Evolutionary conservation across 2,888 invertebrate species (phyloP), one percentile per base, ranked within the genome.

Genomic region (Parnassius glacialis): DNA sequence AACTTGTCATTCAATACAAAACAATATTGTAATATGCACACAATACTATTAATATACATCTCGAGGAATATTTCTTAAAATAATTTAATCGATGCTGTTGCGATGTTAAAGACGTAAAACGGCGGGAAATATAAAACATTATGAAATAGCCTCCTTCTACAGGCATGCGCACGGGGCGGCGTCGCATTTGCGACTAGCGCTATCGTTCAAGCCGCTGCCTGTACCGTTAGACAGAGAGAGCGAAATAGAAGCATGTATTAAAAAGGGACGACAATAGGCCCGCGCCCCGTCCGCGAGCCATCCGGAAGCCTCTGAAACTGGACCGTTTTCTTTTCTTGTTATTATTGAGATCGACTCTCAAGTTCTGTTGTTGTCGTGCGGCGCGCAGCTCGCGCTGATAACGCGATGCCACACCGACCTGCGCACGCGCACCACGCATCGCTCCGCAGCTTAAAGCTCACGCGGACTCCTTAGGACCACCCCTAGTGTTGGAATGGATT

Each of bases 261-360:
- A 87, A 87, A 81, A 75, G 81, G 82, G 80, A 75, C 78, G 65
- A 73, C 72, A 70, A 70, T 71, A 71, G 70, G 72, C 74, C 71
- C 78, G 81, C 84, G 84, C 85, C 80, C 86, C 84, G 85, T 83
- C 82, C 83, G 78, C 85, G 85, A 85, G 83, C 88, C 90, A 90
- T 90, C 90, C 90, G 90, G 90, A 91, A 90, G 90, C 88, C 90
- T 83, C 91, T 91, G 91, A 91, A 91, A 91, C 91, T 91, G 91
- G 91, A 90, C 91, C 91, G 91, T 91, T 90, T 91, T 91, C 90
- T 91, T 91, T 91, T 90, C 90, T 90, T 91, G 90, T 91, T 90
- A 87, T 90, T 90, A 90, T 90, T 90, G 89, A 90, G 90, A 89
- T 88, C 88, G 89, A 80, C 83, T 85, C 88, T 87, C 86, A 88